phyloP scores from a whole-genome alignment of 2,113 vertebrate species.

The Gorsachius goisagi region DNA sequence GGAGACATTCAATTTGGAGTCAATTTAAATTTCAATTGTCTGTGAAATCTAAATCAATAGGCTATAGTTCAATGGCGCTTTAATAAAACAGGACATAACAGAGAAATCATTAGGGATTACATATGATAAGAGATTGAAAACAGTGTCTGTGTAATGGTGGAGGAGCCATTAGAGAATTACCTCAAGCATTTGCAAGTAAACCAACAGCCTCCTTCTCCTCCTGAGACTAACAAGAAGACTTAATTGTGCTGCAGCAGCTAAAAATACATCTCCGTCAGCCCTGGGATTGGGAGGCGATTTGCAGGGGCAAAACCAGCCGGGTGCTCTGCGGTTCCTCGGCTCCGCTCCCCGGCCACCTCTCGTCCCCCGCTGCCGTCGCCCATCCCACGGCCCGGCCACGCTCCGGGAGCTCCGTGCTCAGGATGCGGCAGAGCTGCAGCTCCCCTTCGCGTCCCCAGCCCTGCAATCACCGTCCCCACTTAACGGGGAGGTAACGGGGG shows the following conservation, averaged over 20 bases:
- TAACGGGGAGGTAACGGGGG: fast-evolving
- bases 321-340: fast-evolving
- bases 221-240: constrained; percentile 52
- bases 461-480: fast-evolving
- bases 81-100: constrained; percentile 83
- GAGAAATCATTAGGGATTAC: constrained; percentile 79
- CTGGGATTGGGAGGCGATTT: constrained; percentile 33
- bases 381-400: fast-evolving
- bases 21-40: constrained; percentile 87
- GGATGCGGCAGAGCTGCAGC: neutral
- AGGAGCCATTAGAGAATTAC: constrained; percentile 74
- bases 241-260: constrained; percentile 61
- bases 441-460: neutral
- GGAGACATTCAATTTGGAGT: constrained; percentile 84
- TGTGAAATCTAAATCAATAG: constrained; percentile 87
- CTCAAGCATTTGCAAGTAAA: constrained; percentile 70
- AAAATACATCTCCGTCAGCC: constrained; percentile 65
- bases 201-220: constrained; percentile 66
- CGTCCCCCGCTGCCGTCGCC: fast-evolving
- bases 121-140: constrained; percentile 74
- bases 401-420: neutral
- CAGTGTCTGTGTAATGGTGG: constrained; percentile 52
- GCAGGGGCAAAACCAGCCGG: neutral
- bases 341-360: neutral
- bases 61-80: constrained; percentile 82